Base-by-base conservation (phyloP, 2,113 vertebrate genomes). In the Colistium nudipinnis region DNA sequence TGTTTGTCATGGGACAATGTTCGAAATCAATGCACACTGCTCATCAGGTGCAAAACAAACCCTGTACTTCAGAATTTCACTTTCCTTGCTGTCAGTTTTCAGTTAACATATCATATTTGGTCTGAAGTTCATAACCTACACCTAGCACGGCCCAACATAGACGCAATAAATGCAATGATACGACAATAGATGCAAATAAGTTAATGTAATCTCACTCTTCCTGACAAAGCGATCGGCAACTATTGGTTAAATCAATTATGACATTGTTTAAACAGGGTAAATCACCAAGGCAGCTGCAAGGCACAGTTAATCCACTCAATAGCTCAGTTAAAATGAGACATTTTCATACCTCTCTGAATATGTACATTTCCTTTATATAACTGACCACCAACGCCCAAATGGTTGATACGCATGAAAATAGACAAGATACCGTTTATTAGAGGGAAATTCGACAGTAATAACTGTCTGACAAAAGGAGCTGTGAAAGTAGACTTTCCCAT, bases 171-270 rank as follows among this genome's bases (percentile, higher is more conserved):
- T n/a, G n/a, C n/a, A n/a, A n/a, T n/a, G n/a, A n/a, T n/a, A n/a
- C n/a, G n/a, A n/a, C n/a, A n/a, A n/a, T n/a, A n/a, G n/a, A n/a
- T n/a, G n/a, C n/a, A n/a, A n/a, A n/a, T n/a, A n/a, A n/a, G n/a
- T n/a, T n/a, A n/a, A n/a, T n/a, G n/a, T 48, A 25, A 22, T 66
- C 43, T 33, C 4, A 25, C 48, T 67, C 53, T 44, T 39, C 16
- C 33, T 35, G 25, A 62, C 31, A 74, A 74, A 52, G 25, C 25
- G 39, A 52, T 17, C 17, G 36, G 52, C 62, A 54, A 38, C 36
- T 31, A 63, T 17, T 47, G 6, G 33, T 65, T 31, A 60, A 19
- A 79, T 52, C 54, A 73, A 76, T 75, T 62, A 52, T 22, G 39
- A 11, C 11, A 22, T 57, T 35, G 56, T 25, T 72, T 47, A 39